phyloP scores from a whole-genome alignment of 2,797 vertebrate species.

The Allobates femoralis region DNA sequence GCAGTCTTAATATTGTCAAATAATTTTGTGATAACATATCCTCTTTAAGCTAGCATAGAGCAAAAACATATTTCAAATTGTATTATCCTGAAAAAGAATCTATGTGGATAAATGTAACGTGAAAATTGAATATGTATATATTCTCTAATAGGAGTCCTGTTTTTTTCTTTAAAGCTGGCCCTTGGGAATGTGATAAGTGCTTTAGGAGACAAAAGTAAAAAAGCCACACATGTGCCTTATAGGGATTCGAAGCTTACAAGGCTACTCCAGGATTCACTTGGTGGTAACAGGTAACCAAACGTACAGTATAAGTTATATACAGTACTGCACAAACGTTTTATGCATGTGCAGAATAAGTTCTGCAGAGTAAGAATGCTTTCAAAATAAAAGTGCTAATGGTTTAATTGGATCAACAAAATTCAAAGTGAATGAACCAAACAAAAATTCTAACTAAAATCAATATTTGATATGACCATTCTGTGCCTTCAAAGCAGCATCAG shows the following conservation, averaged over 20 bases:
- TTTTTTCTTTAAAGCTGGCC: constrained; percentile 81
- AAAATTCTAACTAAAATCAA: no score
- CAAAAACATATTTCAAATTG: not conserved
- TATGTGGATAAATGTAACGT: not conserved
- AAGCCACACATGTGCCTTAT: constrained; percentile 93
- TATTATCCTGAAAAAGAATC: not conserved
- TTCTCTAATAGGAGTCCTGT: constrained; percentile 20
- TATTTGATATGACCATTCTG: no score
- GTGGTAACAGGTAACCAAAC: constrained; percentile 90
- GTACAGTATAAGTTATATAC: not conserved
- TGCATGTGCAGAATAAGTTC: no score
- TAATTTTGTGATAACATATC: no score
- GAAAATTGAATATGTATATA: not conserved
- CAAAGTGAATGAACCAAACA: no score
- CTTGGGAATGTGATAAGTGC: constrained; percentile 98
- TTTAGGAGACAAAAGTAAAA: constrained; percentile 94
- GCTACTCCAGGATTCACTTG: constrained; percentile 93
- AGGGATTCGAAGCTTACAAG: constrained; percentile 96
- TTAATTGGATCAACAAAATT: no score
- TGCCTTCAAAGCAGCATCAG: no score
- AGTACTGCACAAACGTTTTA: no score
- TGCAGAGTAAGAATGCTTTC: no score
- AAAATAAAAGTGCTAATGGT: no score
- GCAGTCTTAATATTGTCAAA: no score
- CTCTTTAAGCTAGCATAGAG: not conserved